A percentile compares a stretch with the other conserved stretches of the same genome.
Conservation (phyloP, 2,113 vertebrate genomes). For the Daboia siamensis region DNA sequence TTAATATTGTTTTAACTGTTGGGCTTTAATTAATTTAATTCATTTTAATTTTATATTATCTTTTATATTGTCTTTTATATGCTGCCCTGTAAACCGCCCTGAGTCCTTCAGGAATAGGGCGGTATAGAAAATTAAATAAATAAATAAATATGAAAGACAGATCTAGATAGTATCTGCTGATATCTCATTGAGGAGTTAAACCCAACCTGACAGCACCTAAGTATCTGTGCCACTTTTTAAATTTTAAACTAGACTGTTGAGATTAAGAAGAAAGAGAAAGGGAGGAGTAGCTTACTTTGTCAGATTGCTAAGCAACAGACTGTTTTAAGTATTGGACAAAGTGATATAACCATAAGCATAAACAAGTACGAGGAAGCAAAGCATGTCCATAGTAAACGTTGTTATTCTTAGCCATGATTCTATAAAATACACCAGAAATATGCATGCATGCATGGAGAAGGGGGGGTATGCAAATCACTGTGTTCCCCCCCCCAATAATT, state of each 20-base stretch:
- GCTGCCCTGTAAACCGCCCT: no score
- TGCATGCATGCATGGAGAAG: background rate
- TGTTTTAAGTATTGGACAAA: background rate
- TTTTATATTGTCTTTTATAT: no score
- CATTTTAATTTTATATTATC: no score
- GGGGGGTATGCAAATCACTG: background rate
- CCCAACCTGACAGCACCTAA: background rate
- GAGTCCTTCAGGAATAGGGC: no score
- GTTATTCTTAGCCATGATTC: background rate
- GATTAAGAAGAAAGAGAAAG: background rate
- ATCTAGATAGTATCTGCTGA: background rate
- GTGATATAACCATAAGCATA: background rate
- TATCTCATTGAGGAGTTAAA: background rate
- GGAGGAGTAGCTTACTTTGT: background rate
- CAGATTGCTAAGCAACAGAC: background rate
- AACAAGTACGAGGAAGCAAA: background rate
- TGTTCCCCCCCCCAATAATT: background rate
- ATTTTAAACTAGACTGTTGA: background rate
- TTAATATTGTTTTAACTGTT: no score
- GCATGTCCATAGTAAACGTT: background rate
- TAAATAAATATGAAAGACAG: background rate
- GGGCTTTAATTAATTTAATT: no score
- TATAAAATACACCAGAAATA: background rate
- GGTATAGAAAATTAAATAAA: no score
- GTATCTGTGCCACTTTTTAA: no score